Conservation (phyloP, 2,113 vertebrate species). For the Ovibos moschatus region DNA sequence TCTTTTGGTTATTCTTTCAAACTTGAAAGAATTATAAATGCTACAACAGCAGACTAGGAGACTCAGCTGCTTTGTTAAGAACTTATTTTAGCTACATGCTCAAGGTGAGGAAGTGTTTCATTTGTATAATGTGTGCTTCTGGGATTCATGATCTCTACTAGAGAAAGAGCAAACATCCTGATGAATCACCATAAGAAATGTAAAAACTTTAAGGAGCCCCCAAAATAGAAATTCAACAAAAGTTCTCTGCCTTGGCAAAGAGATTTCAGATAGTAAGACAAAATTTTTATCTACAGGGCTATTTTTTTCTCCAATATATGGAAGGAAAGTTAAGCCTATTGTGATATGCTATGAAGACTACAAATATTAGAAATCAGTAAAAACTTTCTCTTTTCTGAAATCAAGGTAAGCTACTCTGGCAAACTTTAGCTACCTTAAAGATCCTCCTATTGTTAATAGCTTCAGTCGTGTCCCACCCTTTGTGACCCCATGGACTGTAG, state of each 20-base stretch:
- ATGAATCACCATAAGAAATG: neutral
- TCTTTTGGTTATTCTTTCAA: neutral
- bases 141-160: neutral
- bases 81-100: neutral
- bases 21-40: neutral
- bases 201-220: neutral
- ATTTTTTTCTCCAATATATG: neutral
- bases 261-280: neutral
- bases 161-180: slow-evolving; percentile 22
- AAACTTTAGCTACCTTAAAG: neutral
- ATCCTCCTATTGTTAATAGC: neutral
- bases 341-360: neutral
- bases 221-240: slow-evolving; percentile 41
- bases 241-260: neutral
- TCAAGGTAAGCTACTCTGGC: neutral
- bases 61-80: neutral
- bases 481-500: neutral
- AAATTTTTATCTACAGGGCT: neutral
- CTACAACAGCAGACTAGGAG: neutral
- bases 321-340: neutral
- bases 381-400: neutral
- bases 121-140: neutral
- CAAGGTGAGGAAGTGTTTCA: neutral
- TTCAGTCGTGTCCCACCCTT: neutral
- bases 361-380: neutral